A percentile compares a stretch with the other conserved stretches of the same genome.
These are phyloP conservation scores for Delichon dasypus DNA, from an alignment of 2,797 vertebrate species.

Conservation along the genomic window DNA sequence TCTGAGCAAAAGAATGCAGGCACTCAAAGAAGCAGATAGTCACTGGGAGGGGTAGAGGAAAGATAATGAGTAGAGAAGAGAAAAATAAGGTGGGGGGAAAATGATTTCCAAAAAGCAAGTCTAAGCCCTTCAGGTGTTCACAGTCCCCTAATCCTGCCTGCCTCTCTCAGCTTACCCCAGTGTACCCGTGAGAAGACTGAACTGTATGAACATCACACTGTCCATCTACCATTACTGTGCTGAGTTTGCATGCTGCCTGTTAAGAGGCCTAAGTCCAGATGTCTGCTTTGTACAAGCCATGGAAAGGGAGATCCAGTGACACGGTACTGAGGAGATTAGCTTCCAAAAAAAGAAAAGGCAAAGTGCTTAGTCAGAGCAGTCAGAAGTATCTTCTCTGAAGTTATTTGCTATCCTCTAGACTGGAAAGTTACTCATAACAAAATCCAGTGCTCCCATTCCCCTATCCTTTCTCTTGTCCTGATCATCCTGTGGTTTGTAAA, in stretches of 20 bases:
- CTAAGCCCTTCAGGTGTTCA: background rate
- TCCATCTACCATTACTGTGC: background rate
- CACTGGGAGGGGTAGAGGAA: background rate
- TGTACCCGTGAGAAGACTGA: background rate
- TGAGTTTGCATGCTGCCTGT: background rate
- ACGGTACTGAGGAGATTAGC: background rate
- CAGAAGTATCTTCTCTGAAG: background rate
- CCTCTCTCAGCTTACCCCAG: background rate
- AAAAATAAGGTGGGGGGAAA: background rate
- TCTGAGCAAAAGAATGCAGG: background rate
- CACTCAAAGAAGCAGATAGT: background rate
- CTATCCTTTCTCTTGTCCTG: background rate
- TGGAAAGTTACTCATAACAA: background rate
- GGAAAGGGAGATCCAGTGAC: background rate
- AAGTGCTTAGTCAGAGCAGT: background rate
- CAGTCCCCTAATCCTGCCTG: background rate
- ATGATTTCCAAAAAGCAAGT: background rate
- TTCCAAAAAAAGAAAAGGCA: background rate
- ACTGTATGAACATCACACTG: fast-evolving
- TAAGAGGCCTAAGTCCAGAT: background rate
- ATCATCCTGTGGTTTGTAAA: background rate
- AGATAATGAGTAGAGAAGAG: fast-evolving
- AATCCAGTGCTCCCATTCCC: background rate
- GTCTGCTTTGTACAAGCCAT: background rate
- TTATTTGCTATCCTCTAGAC: background rate